Conservation (phyloP, 1,140 invertebrate species). For the Leptinotarsa undecemlineata region DNA sequence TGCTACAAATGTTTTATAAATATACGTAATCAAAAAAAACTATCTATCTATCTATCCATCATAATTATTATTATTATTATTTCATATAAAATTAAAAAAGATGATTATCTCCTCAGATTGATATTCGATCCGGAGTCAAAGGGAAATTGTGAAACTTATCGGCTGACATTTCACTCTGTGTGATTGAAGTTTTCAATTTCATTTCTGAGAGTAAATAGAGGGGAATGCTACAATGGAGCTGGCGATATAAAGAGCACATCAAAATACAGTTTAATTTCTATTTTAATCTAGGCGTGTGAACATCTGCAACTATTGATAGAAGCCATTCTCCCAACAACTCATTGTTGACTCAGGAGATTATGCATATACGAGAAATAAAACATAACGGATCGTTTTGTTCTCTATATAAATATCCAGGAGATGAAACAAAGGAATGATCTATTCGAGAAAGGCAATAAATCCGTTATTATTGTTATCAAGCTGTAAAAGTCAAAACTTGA, state of each 20-base stretch:
- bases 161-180: conserved; percentile 4
- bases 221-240: conserved; percentile 11
- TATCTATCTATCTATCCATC: too few relatives aligned
- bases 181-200: conserved; percentile 15
- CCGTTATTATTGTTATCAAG: not conserved
- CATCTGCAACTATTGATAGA: conserved; percentile 38
- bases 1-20: too few relatives aligned
- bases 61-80: too few relatives aligned
- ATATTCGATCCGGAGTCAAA: not conserved
- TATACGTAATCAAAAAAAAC: too few relatives aligned
- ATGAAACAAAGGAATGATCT: not conserved
- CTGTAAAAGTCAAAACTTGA: not conserved
- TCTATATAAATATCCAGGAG: conserved; percentile 6
- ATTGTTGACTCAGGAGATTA: conserved; percentile 38
- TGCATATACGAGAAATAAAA: conserved; percentile 17
- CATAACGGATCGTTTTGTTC: not conserved
- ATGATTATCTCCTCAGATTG: not conserved
- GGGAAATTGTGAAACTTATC: not conserved
- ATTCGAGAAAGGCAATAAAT: not conserved
- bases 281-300: conserved; percentile 40
- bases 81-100: too few relatives aligned
- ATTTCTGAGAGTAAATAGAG: conserved; percentile 17
- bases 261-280: conserved; percentile 33
- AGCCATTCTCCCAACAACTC: conserved; percentile 28
- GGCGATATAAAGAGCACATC: conserved; percentile 11